phyloP scores from a whole-genome alignment of 2,797 vertebrate genomes.

The Hypotaenidia philippensis region DNA sequence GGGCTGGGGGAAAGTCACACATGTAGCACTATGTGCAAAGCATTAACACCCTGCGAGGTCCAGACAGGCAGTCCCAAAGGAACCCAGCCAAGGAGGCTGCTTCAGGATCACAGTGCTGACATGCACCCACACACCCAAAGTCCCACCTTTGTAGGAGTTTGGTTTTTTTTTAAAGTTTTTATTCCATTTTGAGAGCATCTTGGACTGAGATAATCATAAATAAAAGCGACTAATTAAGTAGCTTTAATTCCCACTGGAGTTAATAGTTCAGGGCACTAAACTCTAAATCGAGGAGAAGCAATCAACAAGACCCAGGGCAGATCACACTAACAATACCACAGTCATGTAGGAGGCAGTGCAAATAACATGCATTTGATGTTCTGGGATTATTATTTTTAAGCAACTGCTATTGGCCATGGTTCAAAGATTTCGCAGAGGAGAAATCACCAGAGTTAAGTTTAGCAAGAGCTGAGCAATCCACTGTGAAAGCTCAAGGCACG shows the following conservation, averaged over 20 bases:
- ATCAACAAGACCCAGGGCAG: not conserved
- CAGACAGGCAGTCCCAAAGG: rapidly evolving
- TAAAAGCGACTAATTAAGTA: not conserved
- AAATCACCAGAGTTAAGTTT: not conserved
- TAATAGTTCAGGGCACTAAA: not conserved
- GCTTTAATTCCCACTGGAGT: not conserved
- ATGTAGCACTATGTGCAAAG: not conserved
- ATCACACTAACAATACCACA: not conserved
- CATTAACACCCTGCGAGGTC: not conserved
- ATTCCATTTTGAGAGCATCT: not conserved
- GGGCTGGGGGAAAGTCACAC: not conserved
- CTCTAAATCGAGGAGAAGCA: not conserved
- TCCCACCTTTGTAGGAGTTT: not conserved
- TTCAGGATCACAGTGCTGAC: not conserved
- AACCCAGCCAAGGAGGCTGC: not conserved
- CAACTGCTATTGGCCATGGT: rapidly evolving
- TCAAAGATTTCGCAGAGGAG: not conserved
- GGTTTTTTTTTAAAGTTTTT: not conserved
- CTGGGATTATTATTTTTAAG: not conserved
- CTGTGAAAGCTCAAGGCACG: not conserved
- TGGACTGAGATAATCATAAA: not conserved
- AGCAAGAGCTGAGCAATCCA: not conserved
- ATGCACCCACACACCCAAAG: not conserved
- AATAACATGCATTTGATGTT: not conserved
- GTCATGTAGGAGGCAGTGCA: not conserved